Base-by-base conservation (phyloP, 2,888 invertebrate species). In the Gisinianus flammeolus region DNA sequence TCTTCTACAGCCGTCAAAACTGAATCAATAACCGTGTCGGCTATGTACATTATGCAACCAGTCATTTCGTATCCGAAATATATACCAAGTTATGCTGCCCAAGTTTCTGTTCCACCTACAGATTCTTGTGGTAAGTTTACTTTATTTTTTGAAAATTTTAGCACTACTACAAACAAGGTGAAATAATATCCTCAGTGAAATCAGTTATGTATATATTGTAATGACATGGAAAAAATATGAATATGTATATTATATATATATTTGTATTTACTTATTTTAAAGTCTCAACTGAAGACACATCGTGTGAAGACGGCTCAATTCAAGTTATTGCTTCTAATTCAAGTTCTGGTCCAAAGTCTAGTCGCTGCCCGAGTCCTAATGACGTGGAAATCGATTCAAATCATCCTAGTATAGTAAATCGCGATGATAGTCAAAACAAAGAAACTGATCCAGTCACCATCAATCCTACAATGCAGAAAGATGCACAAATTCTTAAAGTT, bases 41-140 rank as follows among this genome's bases (percentile, higher is more conserved):
- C 74, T 16, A 56, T 44, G 30, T 71, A 28, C 26, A 44, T 69
- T 33, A 52, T 71, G 16, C 35, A 70, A 28, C 78, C 80, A 28
- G 77, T 80, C 24, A 84, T 84, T 10, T 77, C 80, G 2, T 83
- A 83, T 67, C 84, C 84, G 16, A 83, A 81, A 70, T 84, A 84
- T 31, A 79, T 84, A 62, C 84, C 84, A 2, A 82, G 82, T 68
- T 82, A 82, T 78, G 82, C 69, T 26, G 28, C 62, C 5, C 69
- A 76, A 28, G 26, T 30, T 10, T 73, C 73, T n/a, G 71, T 54
- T 16, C 30, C 54, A 24, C 16, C 54, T n/a, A 54, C 16, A 12
- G n/a, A 54, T n/a, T 19, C 71, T 19, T 16, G n/a, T 28, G 71
- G 71, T 71, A 71, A 70, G 16, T 64, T 58, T 54, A n/a, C n/a